Conservation (phyloP, 2,113 vertebrate species). For the Anolis sagrei region DNA sequence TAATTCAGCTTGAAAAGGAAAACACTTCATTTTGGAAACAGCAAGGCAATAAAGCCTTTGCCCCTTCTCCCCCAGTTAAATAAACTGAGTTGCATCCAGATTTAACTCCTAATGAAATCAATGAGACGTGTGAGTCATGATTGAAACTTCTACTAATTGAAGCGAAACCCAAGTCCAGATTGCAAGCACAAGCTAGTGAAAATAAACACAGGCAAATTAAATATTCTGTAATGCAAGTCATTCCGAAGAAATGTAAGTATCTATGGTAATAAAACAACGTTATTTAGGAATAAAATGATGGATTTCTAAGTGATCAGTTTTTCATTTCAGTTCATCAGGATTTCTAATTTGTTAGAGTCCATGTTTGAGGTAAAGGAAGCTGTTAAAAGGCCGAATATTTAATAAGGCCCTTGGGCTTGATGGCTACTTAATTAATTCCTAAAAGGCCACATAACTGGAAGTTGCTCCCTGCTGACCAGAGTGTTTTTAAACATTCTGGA, state of each 20-base stretch:
- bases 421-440: slow-evolving; percentile 43
- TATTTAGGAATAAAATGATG: not conserved
- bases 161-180: not conserved
- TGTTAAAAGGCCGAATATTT: slow-evolving; percentile 11
- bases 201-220: slow-evolving; percentile 7
- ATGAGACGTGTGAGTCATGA: not conserved
- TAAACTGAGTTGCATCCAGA: not conserved
- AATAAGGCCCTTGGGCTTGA: slow-evolving; percentile 19
- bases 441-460: slow-evolving; percentile 30
- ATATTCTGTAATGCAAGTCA: not conserved
- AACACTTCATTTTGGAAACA: not conserved
- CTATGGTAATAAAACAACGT: slow-evolving; percentile 27
- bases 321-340: not conserved
- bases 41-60: not conserved
- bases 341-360: not conserved
- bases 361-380: not conserved
- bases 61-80: not conserved
- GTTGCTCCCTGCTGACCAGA: not conserved
- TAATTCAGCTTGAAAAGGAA: not conserved
- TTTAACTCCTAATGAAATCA: not conserved
- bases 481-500: not conserved
- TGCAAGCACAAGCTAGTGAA: not conserved
- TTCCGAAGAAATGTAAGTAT: slow-evolving; percentile 26
- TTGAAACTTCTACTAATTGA: not conserved
- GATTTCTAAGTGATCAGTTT: slow-evolving; percentile 10